Evolutionary conservation across 2,888 invertebrate genomes (phyloP).

Genomic region (Drosophila cyrtoloma): DNA sequence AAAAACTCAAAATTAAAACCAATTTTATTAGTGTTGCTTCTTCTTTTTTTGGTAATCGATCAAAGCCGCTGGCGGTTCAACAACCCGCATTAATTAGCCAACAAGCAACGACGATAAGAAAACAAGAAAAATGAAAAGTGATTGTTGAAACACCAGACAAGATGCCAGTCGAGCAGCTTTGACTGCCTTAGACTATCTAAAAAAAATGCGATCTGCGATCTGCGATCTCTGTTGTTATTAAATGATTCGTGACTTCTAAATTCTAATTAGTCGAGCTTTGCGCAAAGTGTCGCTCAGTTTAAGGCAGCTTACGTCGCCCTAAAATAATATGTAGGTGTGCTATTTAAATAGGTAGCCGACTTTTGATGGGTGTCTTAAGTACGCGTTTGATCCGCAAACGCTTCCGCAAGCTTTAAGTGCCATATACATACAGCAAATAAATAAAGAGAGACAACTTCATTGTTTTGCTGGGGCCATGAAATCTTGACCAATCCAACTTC

Average conservation of each 20-base stretch:
- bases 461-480: constrained; percentile 64
- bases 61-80: constrained; percentile 65
- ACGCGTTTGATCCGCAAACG: constrained; percentile 26
- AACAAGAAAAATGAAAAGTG: constrained; percentile 54
- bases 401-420: constrained; percentile 67
- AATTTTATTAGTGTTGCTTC: constrained; percentile 28
- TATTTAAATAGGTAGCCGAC: constrained; percentile 15
- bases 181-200: not conserved
- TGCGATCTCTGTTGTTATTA: constrained; percentile 19
- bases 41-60: constrained; percentile 61
- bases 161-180: constrained; percentile 8
- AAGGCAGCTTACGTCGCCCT: constrained; percentile 27
- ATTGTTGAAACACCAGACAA: constrained; percentile 60
- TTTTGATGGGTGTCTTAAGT: constrained; percentile 30
- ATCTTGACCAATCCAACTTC: constrained; percentile 58
- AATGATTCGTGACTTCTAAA: constrained; percentile 44
- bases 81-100: constrained; percentile 67
- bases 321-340: constrained; percentile 16
- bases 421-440: not conserved
- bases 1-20: constrained; percentile 47
- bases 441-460: constrained; percentile 64
- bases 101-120: constrained; percentile 40
- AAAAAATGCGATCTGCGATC: constrained; percentile 15
- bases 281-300: constrained; percentile 39
- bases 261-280: constrained; percentile 58